These are phyloP conservation scores for Lycocerus yunnanus DNA, from an alignment of 2,888 invertebrate species.

Conservation along the genomic window DNA sequence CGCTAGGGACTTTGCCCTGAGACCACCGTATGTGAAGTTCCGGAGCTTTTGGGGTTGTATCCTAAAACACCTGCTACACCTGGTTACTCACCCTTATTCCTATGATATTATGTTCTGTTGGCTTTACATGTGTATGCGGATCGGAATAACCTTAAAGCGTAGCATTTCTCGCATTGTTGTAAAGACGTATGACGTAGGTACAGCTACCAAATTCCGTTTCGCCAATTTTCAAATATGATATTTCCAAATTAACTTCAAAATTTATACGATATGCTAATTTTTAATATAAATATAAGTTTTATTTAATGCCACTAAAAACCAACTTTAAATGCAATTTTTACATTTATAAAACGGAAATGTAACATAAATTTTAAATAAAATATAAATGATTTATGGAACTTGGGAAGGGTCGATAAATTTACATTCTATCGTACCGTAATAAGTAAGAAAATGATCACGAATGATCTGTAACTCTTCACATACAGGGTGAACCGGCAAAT, in stretches of 20 bases:
- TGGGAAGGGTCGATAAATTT: background rate
- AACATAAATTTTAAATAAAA: slow-evolving; percentile 2
- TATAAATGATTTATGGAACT: background rate
- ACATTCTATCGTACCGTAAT: background rate
- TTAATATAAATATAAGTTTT: background rate
- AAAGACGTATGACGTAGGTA: background rate
- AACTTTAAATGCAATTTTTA: slow-evolving; percentile 1
- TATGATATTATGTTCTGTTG: slow-evolving; percentile 24
- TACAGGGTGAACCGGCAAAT: background rate
- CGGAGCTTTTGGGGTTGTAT: slow-evolving; percentile 19
- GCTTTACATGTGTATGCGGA: slow-evolving; percentile 23
- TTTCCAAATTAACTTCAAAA: background rate
- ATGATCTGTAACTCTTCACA: background rate
- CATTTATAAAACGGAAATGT: slow-evolving; percentile 1
- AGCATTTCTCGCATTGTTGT: slow-evolving; percentile 23
- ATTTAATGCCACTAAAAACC: background rate
- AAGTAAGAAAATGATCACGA: background rate
- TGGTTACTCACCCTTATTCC: slow-evolving; percentile 17
- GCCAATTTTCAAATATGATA: background rate
- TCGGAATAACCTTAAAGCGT: slow-evolving; percentile 20
- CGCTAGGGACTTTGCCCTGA: slow-evolving; percentile 26
- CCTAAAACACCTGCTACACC: slow-evolving; percentile 30
- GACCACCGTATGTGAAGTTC: slow-evolving; percentile 21
- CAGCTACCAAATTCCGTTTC: background rate
- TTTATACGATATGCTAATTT: background rate